phyloP scores from a whole-genome alignment of 2,113 vertebrate species.

The Thalassoma bifasciatum region DNA sequence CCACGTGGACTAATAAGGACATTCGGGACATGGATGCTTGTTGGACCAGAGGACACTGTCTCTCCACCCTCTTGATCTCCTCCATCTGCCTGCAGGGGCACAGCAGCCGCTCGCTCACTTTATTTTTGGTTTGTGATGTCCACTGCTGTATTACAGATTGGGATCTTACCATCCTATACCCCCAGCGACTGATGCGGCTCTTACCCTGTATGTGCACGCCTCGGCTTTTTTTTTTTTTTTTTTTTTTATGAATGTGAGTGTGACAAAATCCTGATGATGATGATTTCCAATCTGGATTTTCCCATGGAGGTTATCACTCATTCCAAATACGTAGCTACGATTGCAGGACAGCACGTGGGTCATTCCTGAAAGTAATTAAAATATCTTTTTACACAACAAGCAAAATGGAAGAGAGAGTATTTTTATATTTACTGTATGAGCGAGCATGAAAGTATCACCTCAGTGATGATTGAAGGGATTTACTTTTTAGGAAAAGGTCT shows the following conservation, averaged over 20 bases:
- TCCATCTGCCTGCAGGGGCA: conserved; percentile 44
- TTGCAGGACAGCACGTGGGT: not conserved
- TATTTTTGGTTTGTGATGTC: conserved; percentile 78
- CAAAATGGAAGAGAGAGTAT: not conserved
- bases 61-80: conserved; percentile 55
- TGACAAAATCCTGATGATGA: conserved; percentile 27
- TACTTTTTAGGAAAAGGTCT: no score
- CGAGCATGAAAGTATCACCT: not conserved
- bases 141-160: conserved; percentile 51
- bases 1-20: conserved; percentile 86
- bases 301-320: not conserved
- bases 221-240: conserved; percentile 25
- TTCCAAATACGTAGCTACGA: not conserved
- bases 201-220: conserved; percentile 62
- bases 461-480: no score
- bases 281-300: conserved; percentile 27
- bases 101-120: conserved; percentile 41
- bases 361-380: not conserved
- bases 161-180: conserved; percentile 49
- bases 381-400: conserved; percentile 21
- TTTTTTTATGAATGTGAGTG: no score
- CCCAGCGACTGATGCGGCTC: conserved; percentile 50
- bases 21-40: conserved; percentile 73
- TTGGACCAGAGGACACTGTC: conserved; percentile 64
- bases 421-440: not conserved